Evolutionary conservation across 1,140 invertebrate genomes (phyloP), one percentile per base, ranked within the genome.

Genomic region (Drosophila arawakana): DNA sequence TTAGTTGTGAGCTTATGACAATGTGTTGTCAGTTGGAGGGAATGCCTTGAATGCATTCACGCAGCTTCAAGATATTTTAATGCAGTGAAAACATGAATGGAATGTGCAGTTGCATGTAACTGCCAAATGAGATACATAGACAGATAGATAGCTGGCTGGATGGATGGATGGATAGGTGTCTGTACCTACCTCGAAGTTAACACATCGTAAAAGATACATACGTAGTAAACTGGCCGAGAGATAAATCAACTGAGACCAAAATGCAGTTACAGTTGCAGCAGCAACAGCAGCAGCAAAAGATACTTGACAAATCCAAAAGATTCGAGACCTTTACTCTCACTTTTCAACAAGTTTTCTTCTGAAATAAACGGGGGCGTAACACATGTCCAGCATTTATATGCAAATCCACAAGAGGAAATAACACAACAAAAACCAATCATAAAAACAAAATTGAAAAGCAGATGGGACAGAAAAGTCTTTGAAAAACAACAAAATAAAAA

Each of bases 351-450:
- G 37, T 47, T 61, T 61, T 50, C 65, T 44, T 58, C 73, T 71
- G 77, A 82, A 88, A 88, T 69, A 80, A 83, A 74, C 58, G 82
- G 50, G 81, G 85, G 85, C 89, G 73, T 76, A 73, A 76, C 69
- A 78, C 81, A 89, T 84, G 62, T 78, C 54, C 74, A 37, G 65
- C 84, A 89, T 89, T 89, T 78, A 88, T 89, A 88, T 88, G 84
- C 84, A 88, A 88, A 88, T 88, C 73, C 44, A 70, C 46, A 58
- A 76, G 50, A 71, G 65, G 74, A 78, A 39, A 9, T 39, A 39
- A 39, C 7, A 39, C 7, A 39, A 39, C 37, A 43, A 43, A 43
- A 10, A 43, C 41, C 13, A 61, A 89, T 84, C 54, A 57, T 57
- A 57, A 30, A 84, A 80, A 80, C 49, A 52, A 75, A 70, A 67